Evolutionary conservation across 2,797 vertebrate genomes (phyloP).

Genomic region (Psittacula echo): DNA sequence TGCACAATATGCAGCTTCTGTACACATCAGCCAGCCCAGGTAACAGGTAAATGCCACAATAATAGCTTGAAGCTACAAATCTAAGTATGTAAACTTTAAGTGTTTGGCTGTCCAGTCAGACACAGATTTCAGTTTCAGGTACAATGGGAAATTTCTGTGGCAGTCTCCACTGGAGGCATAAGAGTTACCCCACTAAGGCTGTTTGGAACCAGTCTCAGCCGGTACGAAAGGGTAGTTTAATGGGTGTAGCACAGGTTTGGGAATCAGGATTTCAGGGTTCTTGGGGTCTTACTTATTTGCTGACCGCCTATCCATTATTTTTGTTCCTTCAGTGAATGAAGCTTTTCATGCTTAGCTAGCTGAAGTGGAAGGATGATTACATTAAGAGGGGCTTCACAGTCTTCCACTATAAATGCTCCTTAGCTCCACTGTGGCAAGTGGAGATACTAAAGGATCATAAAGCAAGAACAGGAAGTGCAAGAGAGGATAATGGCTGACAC

Average conservation of each 20-base stretch:
- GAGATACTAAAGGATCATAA: not conserved
- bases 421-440: not conserved
- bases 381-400: fast-evolving
- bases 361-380: not conserved
- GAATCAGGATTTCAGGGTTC: not conserved
- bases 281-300: not conserved
- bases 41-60: not conserved
- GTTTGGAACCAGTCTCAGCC: not conserved
- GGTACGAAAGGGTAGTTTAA: not conserved
- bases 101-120: fast-evolving
- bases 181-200: not conserved
- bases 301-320: not conserved
- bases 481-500: not conserved
- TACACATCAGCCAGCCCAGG: not conserved
- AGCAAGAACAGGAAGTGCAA: fast-evolving
- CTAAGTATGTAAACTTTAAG: not conserved
- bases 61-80: not conserved
- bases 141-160: not conserved
- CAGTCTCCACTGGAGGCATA: not conserved
- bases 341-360: not conserved
- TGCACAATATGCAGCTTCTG: not conserved
- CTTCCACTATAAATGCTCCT: not conserved
- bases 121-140: not conserved
- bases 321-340: not conserved
- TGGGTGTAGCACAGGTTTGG: not conserved